A percentile compares a stretch with the other conserved stretches of the same genome.
phyloP scores from a whole-genome alignment of 2,888 invertebrate genomes.

The Thysanoteuthis rhombus region DNA sequence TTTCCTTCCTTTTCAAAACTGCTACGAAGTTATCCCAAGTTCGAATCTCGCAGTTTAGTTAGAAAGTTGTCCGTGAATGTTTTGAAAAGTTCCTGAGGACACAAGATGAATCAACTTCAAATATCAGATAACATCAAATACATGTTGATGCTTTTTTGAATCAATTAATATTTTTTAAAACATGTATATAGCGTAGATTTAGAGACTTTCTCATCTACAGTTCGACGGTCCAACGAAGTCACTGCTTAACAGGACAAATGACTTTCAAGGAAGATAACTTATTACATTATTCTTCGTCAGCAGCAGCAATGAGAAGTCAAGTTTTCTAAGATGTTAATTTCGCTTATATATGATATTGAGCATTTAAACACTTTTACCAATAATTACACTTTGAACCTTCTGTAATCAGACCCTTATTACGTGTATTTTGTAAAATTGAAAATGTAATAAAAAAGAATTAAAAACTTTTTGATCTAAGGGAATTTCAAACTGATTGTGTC shows the following conservation, averaged over 20 bases:
- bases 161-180: not conserved
- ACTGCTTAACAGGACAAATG: not conserved
- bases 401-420: not conserved
- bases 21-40: not conserved
- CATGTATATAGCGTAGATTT: too few relatives aligned
- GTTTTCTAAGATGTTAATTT: not conserved
- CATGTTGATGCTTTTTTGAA: not conserved
- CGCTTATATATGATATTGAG: not conserved
- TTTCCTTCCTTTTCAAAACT: too few relatives aligned
- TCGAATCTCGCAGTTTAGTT: not conserved
- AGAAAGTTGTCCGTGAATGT: not conserved
- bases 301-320: not conserved
- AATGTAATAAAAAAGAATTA: not conserved
- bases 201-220: too few relatives aligned
- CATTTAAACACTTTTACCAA: not conserved
- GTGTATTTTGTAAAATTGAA: not conserved
- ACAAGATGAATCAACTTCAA: not conserved
- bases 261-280: not conserved
- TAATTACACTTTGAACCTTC: not conserved
- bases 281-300: too few relatives aligned
- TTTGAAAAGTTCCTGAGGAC: not conserved
- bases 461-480: not conserved
- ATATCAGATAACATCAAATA: not conserved
- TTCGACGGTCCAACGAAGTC: too few relatives aligned
- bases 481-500: not conserved